phyloP scores from a whole-genome alignment of 2,888 invertebrate genomes.

The Marronus borbonicus region DNA sequence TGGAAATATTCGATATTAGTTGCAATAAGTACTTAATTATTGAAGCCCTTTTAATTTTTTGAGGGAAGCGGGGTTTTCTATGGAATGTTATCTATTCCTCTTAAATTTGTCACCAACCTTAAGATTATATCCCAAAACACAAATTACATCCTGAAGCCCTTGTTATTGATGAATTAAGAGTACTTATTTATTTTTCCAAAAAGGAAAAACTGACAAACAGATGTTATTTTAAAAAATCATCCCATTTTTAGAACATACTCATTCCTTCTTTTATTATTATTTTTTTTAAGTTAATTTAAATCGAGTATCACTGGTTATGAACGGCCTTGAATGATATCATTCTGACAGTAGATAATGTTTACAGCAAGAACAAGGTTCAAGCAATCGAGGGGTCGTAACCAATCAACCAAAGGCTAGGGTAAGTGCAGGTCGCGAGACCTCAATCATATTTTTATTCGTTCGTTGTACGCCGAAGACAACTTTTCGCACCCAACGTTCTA shows the following conservation, averaged over 20 bases:
- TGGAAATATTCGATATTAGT: too few species aligned
- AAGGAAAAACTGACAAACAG: too few species aligned
- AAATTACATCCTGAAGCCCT: too few species aligned
- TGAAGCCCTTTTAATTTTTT: too few species aligned
- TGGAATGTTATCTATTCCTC: too few species aligned
- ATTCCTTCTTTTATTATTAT: background rate
- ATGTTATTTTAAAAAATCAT: background rate
- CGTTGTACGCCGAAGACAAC: slow-evolving; percentile 15
- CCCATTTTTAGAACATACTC: background rate
- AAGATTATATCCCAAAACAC: too few species aligned
- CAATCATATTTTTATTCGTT: background rate
- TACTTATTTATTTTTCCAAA: too few species aligned
- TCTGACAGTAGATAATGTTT: slow-evolving; percentile 63
- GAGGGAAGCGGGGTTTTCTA: too few species aligned
- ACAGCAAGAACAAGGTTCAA: slow-evolving; percentile 65
- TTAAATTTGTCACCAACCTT: too few species aligned
- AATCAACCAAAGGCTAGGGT: slow-evolving; percentile 65
- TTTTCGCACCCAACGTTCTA: slow-evolving; percentile 13
- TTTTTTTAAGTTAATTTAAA: background rate
- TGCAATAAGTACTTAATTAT: too few species aligned
- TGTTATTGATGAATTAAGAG: too few species aligned
- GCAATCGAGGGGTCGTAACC: slow-evolving; percentile 60
- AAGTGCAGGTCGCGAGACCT: slow-evolving; percentile 56
- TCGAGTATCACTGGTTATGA: slow-evolving; percentile 42
- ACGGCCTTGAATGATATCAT: slow-evolving; percentile 51